These are phyloP conservation scores for Anoura caudifer DNA, from an alignment of 2,113 vertebrate species.

Conservation along the genomic window DNA sequence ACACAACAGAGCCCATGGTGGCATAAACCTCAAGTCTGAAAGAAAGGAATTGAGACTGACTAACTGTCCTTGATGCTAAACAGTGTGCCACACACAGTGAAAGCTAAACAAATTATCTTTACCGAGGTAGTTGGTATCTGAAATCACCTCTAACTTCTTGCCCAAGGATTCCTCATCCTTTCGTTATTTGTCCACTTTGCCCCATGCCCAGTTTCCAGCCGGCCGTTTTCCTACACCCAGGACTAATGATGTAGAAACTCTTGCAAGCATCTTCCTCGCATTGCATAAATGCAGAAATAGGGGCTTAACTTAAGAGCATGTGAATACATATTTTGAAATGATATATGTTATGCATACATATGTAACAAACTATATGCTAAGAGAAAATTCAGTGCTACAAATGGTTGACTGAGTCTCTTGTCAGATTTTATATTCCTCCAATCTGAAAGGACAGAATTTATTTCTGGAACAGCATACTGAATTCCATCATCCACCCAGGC, in stretches of 20 bases:
- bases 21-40: not conserved
- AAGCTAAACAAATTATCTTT: not conserved
- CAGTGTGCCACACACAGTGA: not conserved
- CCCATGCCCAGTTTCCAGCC: not conserved
- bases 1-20: not conserved
- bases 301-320: conserved; percentile 54
- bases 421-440: conserved; percentile 61
- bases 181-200: not conserved
- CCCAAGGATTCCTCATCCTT: not conserved
- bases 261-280: not conserved
- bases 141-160: not conserved
- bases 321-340: not conserved
- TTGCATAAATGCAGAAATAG: conserved; percentile 21
- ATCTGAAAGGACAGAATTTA: conserved; percentile 47
- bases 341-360: not conserved
- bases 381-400: conserved; percentile 40
- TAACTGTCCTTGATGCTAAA: not conserved
- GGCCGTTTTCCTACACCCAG: not conserved
- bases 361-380: conserved; percentile 60
- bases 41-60: not conserved
- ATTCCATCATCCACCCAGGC: conserved; percentile 18
- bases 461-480: conserved; percentile 54
- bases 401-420: not conserved
- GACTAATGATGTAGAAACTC: not conserved
- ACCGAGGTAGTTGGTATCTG: not conserved